Evolutionary conservation across 2,888 invertebrate species (phyloP).

Genomic region (Catocala nupta): DNA sequence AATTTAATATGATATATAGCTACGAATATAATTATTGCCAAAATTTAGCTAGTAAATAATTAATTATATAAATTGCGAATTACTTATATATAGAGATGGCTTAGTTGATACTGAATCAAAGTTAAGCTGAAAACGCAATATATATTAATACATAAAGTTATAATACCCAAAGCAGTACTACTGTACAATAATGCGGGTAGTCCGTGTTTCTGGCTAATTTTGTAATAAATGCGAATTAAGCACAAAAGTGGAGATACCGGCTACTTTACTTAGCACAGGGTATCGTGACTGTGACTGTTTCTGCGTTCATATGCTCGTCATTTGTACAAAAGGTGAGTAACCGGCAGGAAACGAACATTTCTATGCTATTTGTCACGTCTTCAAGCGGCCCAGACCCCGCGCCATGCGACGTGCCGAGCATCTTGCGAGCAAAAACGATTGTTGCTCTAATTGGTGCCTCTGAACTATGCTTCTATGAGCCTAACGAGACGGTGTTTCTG

Average conservation of each 20-base stretch:
- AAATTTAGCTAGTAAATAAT: too few relatives aligned
- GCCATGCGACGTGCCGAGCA: conserved; percentile 1
- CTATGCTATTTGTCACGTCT: conserved; percentile 21
- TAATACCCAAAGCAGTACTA: not conserved
- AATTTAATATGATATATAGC: too few relatives aligned
- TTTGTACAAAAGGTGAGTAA: conserved; percentile 1
- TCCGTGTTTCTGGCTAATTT: conserved; percentile 5
- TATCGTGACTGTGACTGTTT: not conserved
- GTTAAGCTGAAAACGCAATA: too few relatives aligned
- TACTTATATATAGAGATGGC: too few relatives aligned
- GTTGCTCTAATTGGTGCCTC: conserved; percentile 52
- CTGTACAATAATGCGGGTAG: not conserved
- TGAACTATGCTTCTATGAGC: conserved; percentile 36
- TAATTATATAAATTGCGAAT: too few relatives aligned
- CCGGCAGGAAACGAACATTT: conserved; percentile 13
- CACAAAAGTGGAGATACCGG: conserved; percentile 2
- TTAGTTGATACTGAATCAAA: too few relatives aligned
- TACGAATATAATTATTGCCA: too few relatives aligned
- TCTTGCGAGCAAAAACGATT: conserved; percentile 37
- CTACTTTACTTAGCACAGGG: not conserved
- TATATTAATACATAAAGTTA: too few relatives aligned
- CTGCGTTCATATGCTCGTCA: not conserved
- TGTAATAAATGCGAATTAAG: conserved; percentile 7
- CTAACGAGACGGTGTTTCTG: conserved; percentile 49
- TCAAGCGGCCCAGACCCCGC: conserved; percentile 19